Conservation (phyloP, 2,888 invertebrate species). For the Lasioglossum morio region DNA sequence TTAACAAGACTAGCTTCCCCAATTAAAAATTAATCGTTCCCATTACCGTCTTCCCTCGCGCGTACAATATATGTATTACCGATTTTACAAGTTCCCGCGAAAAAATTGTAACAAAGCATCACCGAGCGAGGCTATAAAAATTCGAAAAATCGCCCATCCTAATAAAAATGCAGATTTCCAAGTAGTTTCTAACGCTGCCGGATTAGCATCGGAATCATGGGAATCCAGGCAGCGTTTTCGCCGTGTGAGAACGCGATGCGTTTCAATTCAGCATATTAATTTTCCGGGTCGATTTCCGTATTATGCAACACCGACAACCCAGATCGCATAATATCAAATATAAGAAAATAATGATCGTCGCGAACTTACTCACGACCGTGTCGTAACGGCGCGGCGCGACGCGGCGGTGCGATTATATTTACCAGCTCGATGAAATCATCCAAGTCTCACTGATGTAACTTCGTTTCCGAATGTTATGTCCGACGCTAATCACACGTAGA, state of each 20-base stretch:
- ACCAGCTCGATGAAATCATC: conserved; percentile 6
- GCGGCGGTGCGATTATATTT: background rate
- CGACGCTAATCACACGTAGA: background rate
- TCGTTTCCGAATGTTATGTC: background rate
- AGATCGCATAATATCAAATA: background rate
- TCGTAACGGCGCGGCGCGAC: too few species aligned
- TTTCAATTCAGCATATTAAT: conserved; percentile 16
- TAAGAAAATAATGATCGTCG: conserved; percentile 24
- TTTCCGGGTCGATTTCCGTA: conserved; percentile 4
- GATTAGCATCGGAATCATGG: conserved; percentile 1
- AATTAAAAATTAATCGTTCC: background rate
- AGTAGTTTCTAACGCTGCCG: background rate
- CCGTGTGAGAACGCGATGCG: conserved; percentile 24
- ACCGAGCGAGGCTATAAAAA: background rate
- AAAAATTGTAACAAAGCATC: background rate
- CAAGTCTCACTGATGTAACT: background rate
- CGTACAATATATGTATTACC: background rate
- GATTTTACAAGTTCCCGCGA: background rate
- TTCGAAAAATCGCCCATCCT: background rate
- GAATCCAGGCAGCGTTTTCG: background rate
- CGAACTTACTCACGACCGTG: background rate
- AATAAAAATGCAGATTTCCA: background rate
- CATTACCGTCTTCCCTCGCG: background rate
- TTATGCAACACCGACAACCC: background rate
- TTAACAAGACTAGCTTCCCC: too few species aligned